Base-by-base conservation (phyloP, 2,113 vertebrate genomes). In the Saimiri boliviensis region DNA sequence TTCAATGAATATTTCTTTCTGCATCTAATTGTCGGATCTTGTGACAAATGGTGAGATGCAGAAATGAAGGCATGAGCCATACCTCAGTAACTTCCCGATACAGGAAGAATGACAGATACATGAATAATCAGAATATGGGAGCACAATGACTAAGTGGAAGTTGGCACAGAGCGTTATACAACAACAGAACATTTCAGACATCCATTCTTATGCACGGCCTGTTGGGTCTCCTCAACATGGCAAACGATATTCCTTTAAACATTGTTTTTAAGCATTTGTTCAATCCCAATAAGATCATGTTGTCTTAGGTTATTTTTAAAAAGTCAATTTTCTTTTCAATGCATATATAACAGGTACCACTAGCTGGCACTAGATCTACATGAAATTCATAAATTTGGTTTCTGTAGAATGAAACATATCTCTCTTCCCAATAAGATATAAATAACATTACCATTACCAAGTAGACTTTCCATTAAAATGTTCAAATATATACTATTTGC, bases 111-210 rank as follows among this genome's bases (percentile, higher is more conserved):
- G 1, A 54, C 7, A 63, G 58, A 35, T 5, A 42, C 20, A 68
- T 5, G 25, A 85, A 45, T 56, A 25, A 66, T 74, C 47, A 60
- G n/a, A 37, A 45, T 6, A 27, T 11, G 17, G 56, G n/a, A 80
- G 17, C 7, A 4, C 4, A 52, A 40, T 3, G 19, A 16, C 17
- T 35, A 40, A 20, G 4, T 3, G 32, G 52, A 56, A 32, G 12
- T 8, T n/a, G 40, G 47, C 13, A 5, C 0, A 13, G n/a, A 6
- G 6, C 5, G 9, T 30, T 4, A 66, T 1, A 16, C 1, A 3
- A 37, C 3, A 8, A 42, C 3, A 11, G 8, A 45, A 32, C 45
- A 40, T 10, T 42, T 25, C 23, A 73, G 37, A 40, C 16, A 4
- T 3, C 25, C 8, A 20, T n/a, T 71, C 21, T 68, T 47, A 74